Base-by-base conservation (phyloP, 23 tunicate genomes). In the Phallusia fumigata region DNA sequence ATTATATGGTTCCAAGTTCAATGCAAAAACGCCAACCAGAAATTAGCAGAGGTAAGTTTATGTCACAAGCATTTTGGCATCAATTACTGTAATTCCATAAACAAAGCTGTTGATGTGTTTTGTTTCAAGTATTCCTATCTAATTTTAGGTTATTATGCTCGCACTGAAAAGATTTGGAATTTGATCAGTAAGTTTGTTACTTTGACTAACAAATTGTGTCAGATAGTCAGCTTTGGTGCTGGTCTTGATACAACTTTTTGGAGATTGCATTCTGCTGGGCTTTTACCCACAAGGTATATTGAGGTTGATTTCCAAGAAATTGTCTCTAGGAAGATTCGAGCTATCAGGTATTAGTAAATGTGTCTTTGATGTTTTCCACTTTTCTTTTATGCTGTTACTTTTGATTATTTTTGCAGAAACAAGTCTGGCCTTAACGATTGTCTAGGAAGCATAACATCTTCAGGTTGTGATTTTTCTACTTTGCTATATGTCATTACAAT, bases 231-330 rank as follows among this genome's bases (percentile, higher is more conserved):
- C 80, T 76, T 94, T 33, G 98, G 98, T 79, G 93, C 94, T 64
- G 98, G 98, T 1, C 85, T 94, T 47, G 98, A 94, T 52, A 94
- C 98, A 5, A 86, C 88, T 0, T 94, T 31, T 64, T 94, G 98
- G 98, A 86, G 98, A 75, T 51, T 94, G 31, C 64, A 31, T 33
- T 78, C 53, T 36, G 82, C 53, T 26, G 76, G 79, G 10, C 33
- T 82, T 34, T 8, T 19, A 19, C 91, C 91, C 0, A 24, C 35
- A 0, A 47, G 58, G 18, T 94, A 89, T 74, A 36, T 89, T 79
- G 98, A 94, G 83, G 90, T 94, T 15, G 98, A 94, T 83, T 94
- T 94, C 83, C 79, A 81, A 21, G 86, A 86, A 78, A 75, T 94
- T 69, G 86, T 87, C 16, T 50, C 30, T 0, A 82, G 84, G 50